phyloP scores from a whole-genome alignment of 2,113 vertebrate species.

The Sphaerodactylus townsendi region DNA sequence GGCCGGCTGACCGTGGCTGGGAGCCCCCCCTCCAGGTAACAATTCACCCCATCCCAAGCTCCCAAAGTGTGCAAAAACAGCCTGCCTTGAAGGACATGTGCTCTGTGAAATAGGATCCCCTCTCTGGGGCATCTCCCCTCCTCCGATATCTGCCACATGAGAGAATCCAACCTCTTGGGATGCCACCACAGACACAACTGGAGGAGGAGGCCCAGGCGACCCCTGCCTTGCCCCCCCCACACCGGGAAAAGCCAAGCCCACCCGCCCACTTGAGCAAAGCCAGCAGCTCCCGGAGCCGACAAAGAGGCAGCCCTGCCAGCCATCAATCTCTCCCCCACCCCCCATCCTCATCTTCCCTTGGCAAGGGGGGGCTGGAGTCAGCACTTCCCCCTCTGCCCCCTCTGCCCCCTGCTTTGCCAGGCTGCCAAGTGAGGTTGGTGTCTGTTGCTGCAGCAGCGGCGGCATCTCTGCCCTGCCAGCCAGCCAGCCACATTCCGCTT shows the following conservation, averaged over 20 bases:
- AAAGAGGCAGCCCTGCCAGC: neutral
- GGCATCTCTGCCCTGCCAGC: neutral
- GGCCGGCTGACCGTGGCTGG: neutral
- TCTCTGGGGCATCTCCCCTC: neutral
- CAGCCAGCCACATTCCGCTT: neutral
- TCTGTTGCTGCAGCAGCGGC: neutral
- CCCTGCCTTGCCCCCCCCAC: too few relatives aligned
- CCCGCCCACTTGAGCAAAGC: neutral
- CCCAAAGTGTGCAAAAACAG: neutral
- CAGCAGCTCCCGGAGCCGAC: neutral
- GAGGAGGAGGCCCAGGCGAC: neutral
- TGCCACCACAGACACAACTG: too few relatives aligned
- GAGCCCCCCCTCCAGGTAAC: neutral
- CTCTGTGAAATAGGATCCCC: neutral
- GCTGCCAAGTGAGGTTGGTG: neutral
- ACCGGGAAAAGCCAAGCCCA: neutral
- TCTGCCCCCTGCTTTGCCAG: accelerated
- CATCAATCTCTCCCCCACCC: too few relatives aligned
- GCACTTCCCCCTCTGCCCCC: accelerated
- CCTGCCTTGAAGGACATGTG: neutral
- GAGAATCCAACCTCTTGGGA: neutral
- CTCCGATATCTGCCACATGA: neutral
- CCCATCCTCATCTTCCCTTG: neutral
- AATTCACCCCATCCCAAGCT: neutral
- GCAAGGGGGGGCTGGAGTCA: neutral